Evolutionary conservation across 2,113 vertebrate species (phyloP), one percentile per base, ranked within the genome.

Genomic region (Rousettus leschenaultii): DNA sequence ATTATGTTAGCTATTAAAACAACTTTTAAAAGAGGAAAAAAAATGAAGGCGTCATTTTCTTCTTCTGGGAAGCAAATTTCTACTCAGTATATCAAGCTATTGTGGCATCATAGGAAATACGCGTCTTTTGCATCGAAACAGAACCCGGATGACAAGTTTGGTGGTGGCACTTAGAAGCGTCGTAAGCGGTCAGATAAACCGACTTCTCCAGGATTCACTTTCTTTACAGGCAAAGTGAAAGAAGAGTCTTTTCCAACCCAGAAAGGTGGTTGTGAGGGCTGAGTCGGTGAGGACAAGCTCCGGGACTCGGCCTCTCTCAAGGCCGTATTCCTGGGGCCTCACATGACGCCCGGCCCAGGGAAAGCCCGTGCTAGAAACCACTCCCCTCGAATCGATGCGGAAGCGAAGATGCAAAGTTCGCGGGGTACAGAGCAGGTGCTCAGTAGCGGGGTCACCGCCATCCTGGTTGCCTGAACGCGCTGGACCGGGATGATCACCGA

Each of bases 301-400:
- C 18, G 1, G 40, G 18, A 26, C 70, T 24, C 9, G 3, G 1
- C 48, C n/a, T 53, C 4, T 3, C 10, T 22, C 43, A 3, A 6
- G 2, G 0, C 45, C 4, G 0, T 1, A 0, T 55, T 57, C 3
- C n/a, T 5, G 0, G n/a, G 28, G 19, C 28, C 55, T n/a, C 12
- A 0, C 5, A 0, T 9, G 9, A 10, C 0, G 2, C 28, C 63
- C 26, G 38, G 57, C 4, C 4, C 63, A 57, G 26, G 59, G 38
- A 35, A 15, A 71, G 51, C 2, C 4, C 15, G 14, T 4, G 8
- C 6, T 28, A 28, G 59, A 78, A 12, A 14, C 1, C 0, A 15
- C 18, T 14, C 8, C 8, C 10, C 5, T 1, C 0, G 22, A 10
- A 30, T 28, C 24, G 0, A 6, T 22, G 53, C 11, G 12, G n/a